phyloP scores from a whole-genome alignment of 1,140 invertebrate genomes.

The Rhizoglyphus robini region DNA sequence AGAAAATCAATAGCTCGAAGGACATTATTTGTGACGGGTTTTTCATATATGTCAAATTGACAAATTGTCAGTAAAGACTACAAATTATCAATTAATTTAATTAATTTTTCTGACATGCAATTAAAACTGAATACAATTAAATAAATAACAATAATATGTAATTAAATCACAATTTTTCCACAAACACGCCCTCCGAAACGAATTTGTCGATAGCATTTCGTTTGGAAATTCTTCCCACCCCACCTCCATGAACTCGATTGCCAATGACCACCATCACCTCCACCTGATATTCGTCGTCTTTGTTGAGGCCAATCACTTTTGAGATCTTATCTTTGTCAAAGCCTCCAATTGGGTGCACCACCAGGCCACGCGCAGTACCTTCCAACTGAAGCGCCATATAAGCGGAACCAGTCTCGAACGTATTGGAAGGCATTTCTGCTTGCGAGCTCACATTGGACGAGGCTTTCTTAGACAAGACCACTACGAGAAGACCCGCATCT shows the following conservation, averaged over 20 bases:
- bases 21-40: too few species aligned
- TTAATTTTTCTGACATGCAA: too few species aligned
- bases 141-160: too few species aligned
- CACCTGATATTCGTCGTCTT: not conserved
- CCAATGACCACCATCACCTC: not conserved
- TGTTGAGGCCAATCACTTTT: not conserved
- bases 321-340: not conserved
- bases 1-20: too few species aligned
- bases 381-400: not conserved
- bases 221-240: not conserved
- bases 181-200: constrained; percentile 7
- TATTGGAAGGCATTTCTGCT: not conserved
- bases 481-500: not conserved
- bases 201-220: constrained; percentile 11
- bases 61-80: too few species aligned
- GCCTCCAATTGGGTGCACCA: not conserved
- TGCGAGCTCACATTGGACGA: not conserved
- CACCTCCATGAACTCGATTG: not conserved
- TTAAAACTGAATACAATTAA: too few species aligned
- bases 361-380: not conserved
- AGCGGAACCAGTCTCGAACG: not conserved
- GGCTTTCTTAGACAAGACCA: not conserved
- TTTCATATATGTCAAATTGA: too few species aligned
- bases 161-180: not conserved
- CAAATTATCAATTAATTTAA: too few species aligned